Evolutionary conservation across 2,113 vertebrate genomes (phyloP).

Genomic region (Paratilapia polleni): DNA sequence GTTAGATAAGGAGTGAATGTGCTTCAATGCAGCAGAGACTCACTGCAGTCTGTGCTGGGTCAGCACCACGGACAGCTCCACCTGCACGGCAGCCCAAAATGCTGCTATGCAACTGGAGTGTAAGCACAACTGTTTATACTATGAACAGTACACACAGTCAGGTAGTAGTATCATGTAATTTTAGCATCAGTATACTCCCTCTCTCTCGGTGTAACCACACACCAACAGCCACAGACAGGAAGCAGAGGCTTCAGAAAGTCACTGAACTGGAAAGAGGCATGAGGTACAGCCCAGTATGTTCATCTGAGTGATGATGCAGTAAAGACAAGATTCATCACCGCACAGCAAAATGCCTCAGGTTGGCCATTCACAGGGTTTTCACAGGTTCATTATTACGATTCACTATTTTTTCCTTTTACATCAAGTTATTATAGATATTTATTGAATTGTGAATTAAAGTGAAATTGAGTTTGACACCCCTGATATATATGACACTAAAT

Average conservation of each 20-base stretch:
- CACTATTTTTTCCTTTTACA: accelerated
- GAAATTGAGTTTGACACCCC: too few species aligned
- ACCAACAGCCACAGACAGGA: too few species aligned
- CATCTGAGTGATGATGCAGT: background rate
- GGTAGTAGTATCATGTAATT: background rate
- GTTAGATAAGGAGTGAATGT: conserved; percentile 16
- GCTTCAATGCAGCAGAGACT: background rate
- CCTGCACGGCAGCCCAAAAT: background rate
- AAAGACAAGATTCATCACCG: background rate
- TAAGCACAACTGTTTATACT: background rate
- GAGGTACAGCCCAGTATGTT: background rate
- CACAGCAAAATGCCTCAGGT: too few species aligned
- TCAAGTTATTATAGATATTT: background rate
- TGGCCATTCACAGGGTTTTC: too few species aligned
- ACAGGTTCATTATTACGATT: too few species aligned
- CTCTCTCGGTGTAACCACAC: background rate
- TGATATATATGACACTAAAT: too few species aligned
- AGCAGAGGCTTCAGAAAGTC: too few species aligned
- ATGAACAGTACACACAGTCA: background rate
- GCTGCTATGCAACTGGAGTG: background rate
- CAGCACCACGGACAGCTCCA: conserved; percentile 68
- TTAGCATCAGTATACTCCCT: background rate
- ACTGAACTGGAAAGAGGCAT: too few species aligned
- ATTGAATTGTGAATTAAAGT: too few species aligned
- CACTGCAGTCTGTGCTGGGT: conserved; percentile 29